Base-by-base conservation (phyloP, 2,888 invertebrate species). In the Carcina quercana region DNA sequence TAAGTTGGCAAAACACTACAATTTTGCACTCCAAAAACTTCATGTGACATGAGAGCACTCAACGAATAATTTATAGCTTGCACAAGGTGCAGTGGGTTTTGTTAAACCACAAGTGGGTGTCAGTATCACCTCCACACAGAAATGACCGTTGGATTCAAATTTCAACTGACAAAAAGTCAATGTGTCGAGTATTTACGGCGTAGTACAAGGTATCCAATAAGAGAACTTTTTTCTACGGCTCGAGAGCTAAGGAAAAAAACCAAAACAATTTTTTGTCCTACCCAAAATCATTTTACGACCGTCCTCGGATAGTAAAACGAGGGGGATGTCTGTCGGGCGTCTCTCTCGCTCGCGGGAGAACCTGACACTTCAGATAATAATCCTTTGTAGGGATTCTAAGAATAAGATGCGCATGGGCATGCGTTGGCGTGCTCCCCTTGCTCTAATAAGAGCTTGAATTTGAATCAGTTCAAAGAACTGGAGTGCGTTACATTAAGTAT, bases 221-320 rank as follows among this genome's bases (percentile, higher is more conserved):
- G 66, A 70, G 54, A 59, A 61, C 51, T 50, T 42, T 56, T 66
- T 72, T 69, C 20, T 6, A 27, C 1, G 21, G 43, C 50, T 10
- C 50, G 47, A 53, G 58, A 48, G 47, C 47, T 48, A 54, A 52
- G 71, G 78, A 79, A 72, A 82, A 78, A 82, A 78, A 80, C 64
- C 76, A 75, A 76, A 82, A 82, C 79, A 80, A 66, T 65, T 78
- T 82, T 79, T 73, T 76, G 71, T 76, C 45, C 53, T 58, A 44
- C 56, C 66, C 59, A 67, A 69, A 80, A 69, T 70, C 60, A 65
- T 73, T 82, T 76, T 80, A 83, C 79, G 80, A 82, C 72, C 68
- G 63, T 62, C 65, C 67, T 71, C 66, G 59, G 64, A 69, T 80
- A 74, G 80, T 80, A 79, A n/a, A 73, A 68, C 29, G 67, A 78